These are phyloP conservation scores for Apostichopus parvimensis DNA, from an alignment of 35 echinoderm and acorn worm genomes.

Conservation along the genomic window DNA sequence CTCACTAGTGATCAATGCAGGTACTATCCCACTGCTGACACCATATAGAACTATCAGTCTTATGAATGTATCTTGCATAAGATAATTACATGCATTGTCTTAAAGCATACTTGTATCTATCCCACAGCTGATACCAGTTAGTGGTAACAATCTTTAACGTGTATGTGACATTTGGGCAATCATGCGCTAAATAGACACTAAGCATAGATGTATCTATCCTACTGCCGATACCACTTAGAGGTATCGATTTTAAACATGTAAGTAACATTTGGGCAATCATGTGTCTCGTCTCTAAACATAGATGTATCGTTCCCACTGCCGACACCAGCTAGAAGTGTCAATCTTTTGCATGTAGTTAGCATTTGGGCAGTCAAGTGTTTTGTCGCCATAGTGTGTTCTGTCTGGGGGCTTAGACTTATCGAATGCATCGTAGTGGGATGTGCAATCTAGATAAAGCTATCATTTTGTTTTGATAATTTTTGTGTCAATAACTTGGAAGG, in stretches of 20 bases:
- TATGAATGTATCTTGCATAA: background rate
- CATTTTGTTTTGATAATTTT: background rate
- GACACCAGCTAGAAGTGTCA: background rate
- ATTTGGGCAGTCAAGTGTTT: background rate
- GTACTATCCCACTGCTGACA: background rate
- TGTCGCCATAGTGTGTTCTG: background rate
- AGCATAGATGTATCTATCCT: background rate
- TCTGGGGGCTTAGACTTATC: background rate
- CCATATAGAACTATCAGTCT: background rate
- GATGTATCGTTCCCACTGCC: background rate
- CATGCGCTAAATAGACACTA: too few relatives aligned
- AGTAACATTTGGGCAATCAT: background rate
- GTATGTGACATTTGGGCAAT: too few relatives aligned
- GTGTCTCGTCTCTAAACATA: background rate
- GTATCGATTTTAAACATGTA: background rate
- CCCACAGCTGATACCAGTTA: too few relatives aligned
- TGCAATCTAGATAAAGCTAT: background rate
- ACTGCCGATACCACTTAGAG: background rate
- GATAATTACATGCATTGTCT: background rate
- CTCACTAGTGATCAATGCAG: background rate
- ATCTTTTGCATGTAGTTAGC: background rate
- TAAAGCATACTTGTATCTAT: background rate
- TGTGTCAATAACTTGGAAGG: constrained; percentile 12
- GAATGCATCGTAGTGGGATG: background rate
- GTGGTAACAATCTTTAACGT: too few relatives aligned